Evolutionary conservation across 1,140 invertebrate species (phyloP).

Genomic region (Radopholus similis): DNA sequence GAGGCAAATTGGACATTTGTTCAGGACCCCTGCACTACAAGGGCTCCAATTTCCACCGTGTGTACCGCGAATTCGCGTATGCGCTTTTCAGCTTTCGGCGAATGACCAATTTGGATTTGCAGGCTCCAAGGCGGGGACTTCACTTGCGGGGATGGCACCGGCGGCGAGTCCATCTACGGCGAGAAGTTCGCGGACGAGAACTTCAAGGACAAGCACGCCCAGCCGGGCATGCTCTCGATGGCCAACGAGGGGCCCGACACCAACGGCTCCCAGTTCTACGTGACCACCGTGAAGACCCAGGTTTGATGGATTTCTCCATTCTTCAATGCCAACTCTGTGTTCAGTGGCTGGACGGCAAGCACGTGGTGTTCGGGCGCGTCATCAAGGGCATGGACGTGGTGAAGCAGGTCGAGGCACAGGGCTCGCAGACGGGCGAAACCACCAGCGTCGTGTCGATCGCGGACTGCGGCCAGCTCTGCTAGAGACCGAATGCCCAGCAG

Average conservation of each 20-base stretch:
- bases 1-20: no score
- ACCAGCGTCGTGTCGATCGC: slow-evolving; percentile 24
- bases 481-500: no score
- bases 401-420: slow-evolving; percentile 74
- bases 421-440: slow-evolving; percentile 45
- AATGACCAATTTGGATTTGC: not conserved
- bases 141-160: slow-evolving; percentile 84
- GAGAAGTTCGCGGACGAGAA: slow-evolving; percentile 89
- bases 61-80: slow-evolving; percentile 88
- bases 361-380: slow-evolving; percentile 76
- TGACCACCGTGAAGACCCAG: slow-evolving; percentile 85
- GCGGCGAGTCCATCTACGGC: slow-evolving; percentile 92
- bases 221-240: slow-evolving; percentile 71
- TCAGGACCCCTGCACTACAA: slow-evolving; percentile 62
- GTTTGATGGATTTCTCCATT: slow-evolving; percentile 5
- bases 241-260: slow-evolving; percentile 87
- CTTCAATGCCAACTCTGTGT: not conserved
- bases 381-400: slow-evolving; percentile 84
- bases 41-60: slow-evolving; percentile 68
- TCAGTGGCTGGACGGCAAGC: slow-evolving; percentile 58
- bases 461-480: slow-evolving; percentile 40
- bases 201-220: slow-evolving; percentile 87
- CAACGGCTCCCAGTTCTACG: slow-evolving; percentile 95
- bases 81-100: not conserved
- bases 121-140: slow-evolving; percentile 69